phyloP scores from a whole-genome alignment of 2,797 vertebrate genomes.

The Sardinella longiceps region DNA sequence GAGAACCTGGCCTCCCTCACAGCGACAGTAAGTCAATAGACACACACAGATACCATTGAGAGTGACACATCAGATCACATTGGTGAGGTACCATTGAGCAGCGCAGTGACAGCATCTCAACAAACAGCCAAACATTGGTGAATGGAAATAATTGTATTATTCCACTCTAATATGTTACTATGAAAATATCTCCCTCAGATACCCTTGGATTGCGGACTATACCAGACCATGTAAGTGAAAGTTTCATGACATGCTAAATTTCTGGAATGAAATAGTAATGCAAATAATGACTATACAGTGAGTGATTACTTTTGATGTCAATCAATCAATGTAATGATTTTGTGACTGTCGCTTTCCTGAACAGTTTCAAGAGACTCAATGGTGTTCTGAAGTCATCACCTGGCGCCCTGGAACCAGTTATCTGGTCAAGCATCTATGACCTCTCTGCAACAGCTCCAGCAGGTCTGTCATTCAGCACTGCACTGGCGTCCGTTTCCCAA shows the following conservation, averaged over 20 bases:
- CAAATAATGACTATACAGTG: too few relatives aligned
- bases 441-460: constrained; percentile 57
- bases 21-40: constrained; percentile 41
- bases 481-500: too few relatives aligned
- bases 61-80: too few relatives aligned
- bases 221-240: constrained; percentile 12
- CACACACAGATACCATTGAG: background rate
- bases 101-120: background rate
- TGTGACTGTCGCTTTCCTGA: background rate
- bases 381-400: constrained; percentile 40
- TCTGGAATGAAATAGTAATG: background rate
- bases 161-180: background rate
- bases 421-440: constrained; percentile 53
- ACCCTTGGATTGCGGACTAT: background rate
- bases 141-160: background rate
- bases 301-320: background rate
- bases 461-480: constrained; percentile 46
- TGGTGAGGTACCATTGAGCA: too few relatives aligned
- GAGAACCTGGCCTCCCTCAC: constrained; percentile 22
- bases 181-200: background rate
- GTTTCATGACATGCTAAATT: background rate
- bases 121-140: background rate
- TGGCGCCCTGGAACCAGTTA: constrained; percentile 50
- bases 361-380: constrained; percentile 62
- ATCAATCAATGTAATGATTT: background rate